Conservation (phyloP, 2,888 invertebrate genomes). For the Leptinotarsa peninsularis region DNA sequence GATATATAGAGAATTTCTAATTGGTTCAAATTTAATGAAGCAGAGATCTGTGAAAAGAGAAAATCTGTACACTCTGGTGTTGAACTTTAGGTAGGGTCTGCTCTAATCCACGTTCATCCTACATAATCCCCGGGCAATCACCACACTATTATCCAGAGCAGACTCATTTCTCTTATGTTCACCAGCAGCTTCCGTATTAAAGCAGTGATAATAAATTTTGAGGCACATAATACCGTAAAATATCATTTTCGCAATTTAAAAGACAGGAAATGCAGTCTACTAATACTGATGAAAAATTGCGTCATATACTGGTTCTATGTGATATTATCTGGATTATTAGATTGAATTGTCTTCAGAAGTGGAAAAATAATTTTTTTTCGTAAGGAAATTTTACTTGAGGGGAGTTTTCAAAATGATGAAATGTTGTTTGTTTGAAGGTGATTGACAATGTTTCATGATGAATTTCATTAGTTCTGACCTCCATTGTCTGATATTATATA, state of each 20-base stretch:
- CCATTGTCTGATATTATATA: no score
- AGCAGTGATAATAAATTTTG: constrained; percentile 44
- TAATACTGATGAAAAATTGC: constrained; percentile 44
- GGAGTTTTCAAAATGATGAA: no score
- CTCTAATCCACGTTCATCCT: constrained; percentile 61
- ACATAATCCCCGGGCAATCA: constrained; percentile 61
- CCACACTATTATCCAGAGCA: constrained; percentile 59
- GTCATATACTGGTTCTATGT: constrained; percentile 27
- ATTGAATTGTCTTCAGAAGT: neutral
- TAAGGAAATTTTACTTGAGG: neutral
- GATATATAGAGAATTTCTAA: constrained; percentile 4
- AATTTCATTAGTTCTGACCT: no score
- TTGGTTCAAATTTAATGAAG: constrained; percentile 33
- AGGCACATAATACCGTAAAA: constrained; percentile 45
- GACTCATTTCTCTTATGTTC: constrained; percentile 55
- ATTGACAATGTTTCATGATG: no score
- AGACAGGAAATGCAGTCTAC: constrained; percentile 43
- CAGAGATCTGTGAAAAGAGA: constrained; percentile 30
- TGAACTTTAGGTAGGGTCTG: constrained; percentile 50
- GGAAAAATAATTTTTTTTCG: neutral
- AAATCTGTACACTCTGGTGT: constrained; percentile 37
- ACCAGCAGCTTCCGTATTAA: constrained; percentile 39
- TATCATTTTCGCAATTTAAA: constrained; percentile 47
- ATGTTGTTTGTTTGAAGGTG: no score
- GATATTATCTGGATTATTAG: constrained; percentile 33